Conservation (phyloP, 2,888 invertebrate genomes). For the Lasioglossum villosulum region DNA sequence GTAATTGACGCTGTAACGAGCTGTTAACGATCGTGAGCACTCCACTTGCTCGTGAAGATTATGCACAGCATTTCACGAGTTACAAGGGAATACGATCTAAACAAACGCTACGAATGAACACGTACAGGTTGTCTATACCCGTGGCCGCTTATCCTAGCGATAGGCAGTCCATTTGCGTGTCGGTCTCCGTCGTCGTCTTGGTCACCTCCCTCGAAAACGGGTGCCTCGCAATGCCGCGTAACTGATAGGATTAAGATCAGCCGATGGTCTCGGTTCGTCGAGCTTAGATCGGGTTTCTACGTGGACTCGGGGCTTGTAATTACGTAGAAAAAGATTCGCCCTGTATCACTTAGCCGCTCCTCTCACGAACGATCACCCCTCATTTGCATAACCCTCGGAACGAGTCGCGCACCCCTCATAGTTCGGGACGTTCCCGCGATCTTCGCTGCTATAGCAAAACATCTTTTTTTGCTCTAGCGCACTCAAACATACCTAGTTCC, state of each 20-base stretch:
- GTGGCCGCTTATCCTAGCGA: neutral
- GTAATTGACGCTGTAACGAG: neutral
- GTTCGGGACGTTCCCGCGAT: slow-evolving; percentile 47
- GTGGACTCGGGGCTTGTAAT: slow-evolving; percentile 64
- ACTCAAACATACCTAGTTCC: neutral
- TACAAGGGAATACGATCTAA: neutral
- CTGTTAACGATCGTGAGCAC: neutral
- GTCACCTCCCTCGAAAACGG: slow-evolving; percentile 17
- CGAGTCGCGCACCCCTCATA: slow-evolving; percentile 35
- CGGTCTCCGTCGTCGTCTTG: neutral
- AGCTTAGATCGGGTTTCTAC: slow-evolving; percentile 70
- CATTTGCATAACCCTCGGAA: slow-evolving; percentile 72
- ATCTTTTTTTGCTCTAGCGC: neutral
- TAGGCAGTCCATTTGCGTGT: no score
- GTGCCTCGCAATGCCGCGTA: slow-evolving; percentile 69
- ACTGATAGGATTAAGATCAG: slow-evolving; percentile 79
- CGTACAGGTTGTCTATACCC: neutral
- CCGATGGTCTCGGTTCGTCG: slow-evolving; percentile 63
- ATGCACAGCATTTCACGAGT: neutral
- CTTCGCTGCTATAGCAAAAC: neutral
- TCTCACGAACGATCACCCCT: slow-evolving; percentile 64
- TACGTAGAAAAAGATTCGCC: slow-evolving; percentile 67
- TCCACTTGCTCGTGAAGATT: neutral
- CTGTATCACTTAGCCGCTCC: slow-evolving; percentile 69
- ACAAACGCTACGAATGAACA: neutral